These are phyloP conservation scores for Noctua janthina DNA, from an alignment of 2,888 invertebrate species.

Conservation along the genomic window DNA sequence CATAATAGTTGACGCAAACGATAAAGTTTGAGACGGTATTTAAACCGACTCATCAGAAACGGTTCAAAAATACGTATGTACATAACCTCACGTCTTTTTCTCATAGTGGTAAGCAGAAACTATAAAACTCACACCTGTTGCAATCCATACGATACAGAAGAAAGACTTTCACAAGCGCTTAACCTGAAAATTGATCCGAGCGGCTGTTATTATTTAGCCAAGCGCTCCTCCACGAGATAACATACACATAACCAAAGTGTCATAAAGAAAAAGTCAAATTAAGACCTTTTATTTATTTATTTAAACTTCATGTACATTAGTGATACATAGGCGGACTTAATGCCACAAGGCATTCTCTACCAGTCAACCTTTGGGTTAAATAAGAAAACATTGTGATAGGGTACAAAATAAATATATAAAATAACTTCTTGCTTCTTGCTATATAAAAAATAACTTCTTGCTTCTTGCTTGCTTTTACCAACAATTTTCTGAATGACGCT, in stretches of 20 bases:
- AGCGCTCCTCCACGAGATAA: background rate
- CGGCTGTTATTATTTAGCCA: background rate
- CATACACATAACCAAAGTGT: background rate
- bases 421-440: too few species aligned
- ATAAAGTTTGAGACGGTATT: background rate
- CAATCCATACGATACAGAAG: background rate
- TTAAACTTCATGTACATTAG: too few species aligned
- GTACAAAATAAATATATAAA: too few species aligned
- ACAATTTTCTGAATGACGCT: conserved; percentile 1
- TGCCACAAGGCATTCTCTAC: too few species aligned
- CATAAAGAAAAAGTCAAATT: background rate
- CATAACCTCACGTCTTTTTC: background rate
- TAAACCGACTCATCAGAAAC: background rate
- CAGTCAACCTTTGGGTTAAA: too few species aligned
- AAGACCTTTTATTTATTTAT: background rate
- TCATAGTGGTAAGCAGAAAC: background rate
- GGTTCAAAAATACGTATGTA: background rate
- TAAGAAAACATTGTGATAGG: too few species aligned
- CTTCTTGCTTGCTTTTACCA: background rate
- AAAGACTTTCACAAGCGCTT: background rate
- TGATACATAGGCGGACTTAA: too few species aligned
- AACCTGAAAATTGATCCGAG: background rate
- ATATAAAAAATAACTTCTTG: too few species aligned
- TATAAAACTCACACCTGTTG: background rate
- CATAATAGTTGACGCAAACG: too few species aligned